These are phyloP conservation scores for Pipistrellus nathusii DNA, from an alignment of 2,797 vertebrate species.

Conservation along the genomic window DNA sequence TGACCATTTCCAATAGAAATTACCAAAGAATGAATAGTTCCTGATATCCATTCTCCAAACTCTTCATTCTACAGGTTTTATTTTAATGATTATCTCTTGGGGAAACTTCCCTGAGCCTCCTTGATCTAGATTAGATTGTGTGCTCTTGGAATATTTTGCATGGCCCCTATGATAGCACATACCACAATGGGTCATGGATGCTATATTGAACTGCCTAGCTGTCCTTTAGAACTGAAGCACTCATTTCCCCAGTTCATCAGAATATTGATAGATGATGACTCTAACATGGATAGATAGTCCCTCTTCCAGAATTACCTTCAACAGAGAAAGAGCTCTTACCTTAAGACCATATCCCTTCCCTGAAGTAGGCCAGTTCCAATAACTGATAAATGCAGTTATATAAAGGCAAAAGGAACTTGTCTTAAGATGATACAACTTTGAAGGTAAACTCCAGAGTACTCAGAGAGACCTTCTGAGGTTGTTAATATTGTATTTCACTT, in stretches of 20 bases:
- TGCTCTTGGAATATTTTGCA: not conserved
- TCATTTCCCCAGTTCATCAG: not conserved
- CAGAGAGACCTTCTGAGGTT: not conserved
- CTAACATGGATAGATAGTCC: not conserved
- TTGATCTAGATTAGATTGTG: not conserved
- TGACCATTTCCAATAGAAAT: constrained; percentile 2
- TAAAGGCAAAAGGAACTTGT: not conserved
- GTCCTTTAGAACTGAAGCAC: not conserved
- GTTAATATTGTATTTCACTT: not conserved
- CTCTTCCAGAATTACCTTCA: not conserved
- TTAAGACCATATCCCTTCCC: not conserved
- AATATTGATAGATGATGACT: not conserved
- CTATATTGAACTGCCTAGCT: not conserved
- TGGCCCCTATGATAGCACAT: not conserved
- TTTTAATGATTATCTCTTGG: not conserved
- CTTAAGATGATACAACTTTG: not conserved
- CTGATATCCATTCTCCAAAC: not conserved
- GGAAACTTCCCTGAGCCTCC: not conserved
- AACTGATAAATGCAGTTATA: not conserved
- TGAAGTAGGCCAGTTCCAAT: not conserved
- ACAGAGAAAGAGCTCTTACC: not conserved
- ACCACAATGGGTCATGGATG: not conserved
- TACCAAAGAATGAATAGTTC: not conserved
- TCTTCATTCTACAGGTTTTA: not conserved
- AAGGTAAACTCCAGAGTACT: not conserved